Percentiles rank a stretch among this genome's conserved stretches.
These are phyloP conservation scores for Oryctes rhinoceros DNA, from an alignment of 1,140 invertebrate species.

Conservation along the genomic window DNA sequence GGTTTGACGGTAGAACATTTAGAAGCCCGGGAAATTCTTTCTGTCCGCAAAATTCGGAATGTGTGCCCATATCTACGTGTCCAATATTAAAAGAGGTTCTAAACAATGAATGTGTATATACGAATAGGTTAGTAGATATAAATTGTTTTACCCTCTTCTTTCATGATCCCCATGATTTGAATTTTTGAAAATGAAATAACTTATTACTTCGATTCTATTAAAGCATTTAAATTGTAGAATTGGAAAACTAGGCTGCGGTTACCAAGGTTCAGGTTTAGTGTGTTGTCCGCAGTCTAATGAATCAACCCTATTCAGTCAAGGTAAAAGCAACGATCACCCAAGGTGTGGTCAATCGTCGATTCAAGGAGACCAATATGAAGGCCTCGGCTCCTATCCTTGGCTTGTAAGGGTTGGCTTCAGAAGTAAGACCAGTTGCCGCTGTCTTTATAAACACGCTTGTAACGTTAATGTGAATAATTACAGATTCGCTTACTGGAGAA, in stretches of 20 bases:
- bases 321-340: conserved; percentile 34
- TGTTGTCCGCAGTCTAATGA: conserved; percentile 58
- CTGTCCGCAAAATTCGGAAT: conserved; percentile 55
- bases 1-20: not conserved
- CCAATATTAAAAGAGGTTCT: conserved; percentile 56
- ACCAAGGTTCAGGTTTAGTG: conserved; percentile 58
- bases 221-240: conserved; percentile 52
- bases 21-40: conserved; percentile 41
- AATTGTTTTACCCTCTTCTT: not conserved
- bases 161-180: not conserved
- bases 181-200: not conserved
- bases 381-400: conserved; percentile 74
- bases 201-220: not conserved
- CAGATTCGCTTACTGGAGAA: conserved; percentile 68
- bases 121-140: conserved; percentile 54
- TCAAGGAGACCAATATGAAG: conserved; percentile 67
- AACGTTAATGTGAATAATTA: not conserved
- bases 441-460: not conserved
- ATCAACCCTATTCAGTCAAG: conserved; percentile 25
- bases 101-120: conserved; percentile 56
- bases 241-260: conserved; percentile 60
- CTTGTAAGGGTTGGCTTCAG: conserved; percentile 72
- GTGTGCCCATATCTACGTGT: conserved; percentile 57
- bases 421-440: conserved; percentile 62
- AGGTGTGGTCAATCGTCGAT: conserved; percentile 70